Evolutionary conservation across 1,140 invertebrate genomes (phyloP).

Genomic region (Stegodyphus dumicola): DNA sequence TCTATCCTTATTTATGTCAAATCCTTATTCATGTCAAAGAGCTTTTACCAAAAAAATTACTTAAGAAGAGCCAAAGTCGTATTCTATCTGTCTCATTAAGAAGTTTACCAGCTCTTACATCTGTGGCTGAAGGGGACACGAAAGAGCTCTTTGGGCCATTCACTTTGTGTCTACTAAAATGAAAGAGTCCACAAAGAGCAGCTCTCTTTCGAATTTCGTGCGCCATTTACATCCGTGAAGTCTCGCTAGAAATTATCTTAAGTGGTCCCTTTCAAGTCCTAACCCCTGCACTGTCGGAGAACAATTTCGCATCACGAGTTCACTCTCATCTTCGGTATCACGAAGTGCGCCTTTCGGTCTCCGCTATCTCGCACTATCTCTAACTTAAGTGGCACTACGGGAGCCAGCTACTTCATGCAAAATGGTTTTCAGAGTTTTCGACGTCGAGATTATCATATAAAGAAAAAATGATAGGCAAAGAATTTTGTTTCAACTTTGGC

Average conservation of each 20-base stretch:
- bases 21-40: too few species aligned
- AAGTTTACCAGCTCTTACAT: too few species aligned
- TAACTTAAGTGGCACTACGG: conserved; percentile 12
- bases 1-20: too few species aligned
- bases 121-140: too few species aligned
- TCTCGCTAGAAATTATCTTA: conserved; percentile 27
- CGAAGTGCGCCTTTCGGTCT: neutral
- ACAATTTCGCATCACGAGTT: conserved; percentile 4
- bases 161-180: neutral
- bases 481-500: too few species aligned
- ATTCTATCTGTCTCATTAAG: too few species aligned
- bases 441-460: too few species aligned
- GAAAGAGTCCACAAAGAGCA: neutral
- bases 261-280: neutral
- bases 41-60: too few species aligned
- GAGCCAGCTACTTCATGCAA: conserved; percentile 12
- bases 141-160: too few species aligned
- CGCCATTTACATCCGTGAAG: neutral
- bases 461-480: too few species aligned
- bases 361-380: conserved; percentile 14
- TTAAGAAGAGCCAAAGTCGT: too few species aligned
- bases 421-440: conserved; percentile 2
- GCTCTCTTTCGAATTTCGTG: conserved; percentile 10
- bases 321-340: neutral
- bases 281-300: conserved; percentile 16